Conservation (phyloP, 2,888 invertebrate genomes). For the Mimachlamys varia region DNA sequence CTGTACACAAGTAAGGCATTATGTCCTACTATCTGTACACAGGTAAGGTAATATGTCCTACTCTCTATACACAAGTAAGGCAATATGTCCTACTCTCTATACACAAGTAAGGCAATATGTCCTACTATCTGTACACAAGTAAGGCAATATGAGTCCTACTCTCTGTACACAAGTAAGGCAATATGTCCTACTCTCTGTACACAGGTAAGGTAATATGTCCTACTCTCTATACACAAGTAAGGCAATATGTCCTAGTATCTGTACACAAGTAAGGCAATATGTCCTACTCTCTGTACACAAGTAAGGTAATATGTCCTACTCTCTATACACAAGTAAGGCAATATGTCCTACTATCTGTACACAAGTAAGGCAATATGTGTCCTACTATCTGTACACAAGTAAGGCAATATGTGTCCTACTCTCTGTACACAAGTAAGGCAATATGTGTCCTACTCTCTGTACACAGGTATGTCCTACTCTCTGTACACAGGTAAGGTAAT, state of each 20-base stretch:
- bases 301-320: not conserved
- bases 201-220: not conserved
- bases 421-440: not conserved
- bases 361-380: not conserved
- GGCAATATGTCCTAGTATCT: not conserved
- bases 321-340: not conserved
- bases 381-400: constrained; percentile 7
- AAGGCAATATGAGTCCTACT: not conserved
- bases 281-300: not conserved
- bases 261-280: not conserved
- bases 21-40: not conserved
- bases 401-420: not conserved
- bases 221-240: not conserved
- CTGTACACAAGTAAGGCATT: not conserved
- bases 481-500: not conserved
- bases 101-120: not conserved
- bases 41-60: not conserved
- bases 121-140: not conserved
- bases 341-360: not conserved
- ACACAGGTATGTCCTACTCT: not conserved
- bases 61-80: not conserved
- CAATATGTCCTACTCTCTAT: not conserved
- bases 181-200: not conserved
- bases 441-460: not conserved
- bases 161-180: not conserved